Percentiles rank a stretch among this genome's conserved stretches.
Evolutionary conservation across 2,888 invertebrate species (phyloP).

Genomic region (Octodonta nipae): DNA sequence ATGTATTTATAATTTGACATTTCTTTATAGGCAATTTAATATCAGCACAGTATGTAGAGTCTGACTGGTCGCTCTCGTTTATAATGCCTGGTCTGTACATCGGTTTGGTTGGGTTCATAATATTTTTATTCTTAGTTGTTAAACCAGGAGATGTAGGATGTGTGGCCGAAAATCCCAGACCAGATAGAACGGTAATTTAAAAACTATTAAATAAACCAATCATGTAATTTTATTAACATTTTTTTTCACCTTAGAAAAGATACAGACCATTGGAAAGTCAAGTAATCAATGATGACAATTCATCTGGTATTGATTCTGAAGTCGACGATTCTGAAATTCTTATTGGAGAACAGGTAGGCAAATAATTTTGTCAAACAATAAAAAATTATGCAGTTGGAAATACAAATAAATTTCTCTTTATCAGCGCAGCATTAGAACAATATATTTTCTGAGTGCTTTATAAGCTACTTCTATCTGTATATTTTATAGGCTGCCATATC

Average conservation of each 20-base stretch:
- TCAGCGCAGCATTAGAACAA: too few species aligned
- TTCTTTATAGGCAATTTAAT: conserved; percentile 53
- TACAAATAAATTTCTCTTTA: too few species aligned
- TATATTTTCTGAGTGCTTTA: conserved; percentile 1
- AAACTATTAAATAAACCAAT: neutral
- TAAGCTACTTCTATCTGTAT: conserved; percentile 7
- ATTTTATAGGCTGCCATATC: conserved; percentile 13
- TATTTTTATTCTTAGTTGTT: conserved; percentile 76
- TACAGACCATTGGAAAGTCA: conserved; percentile 24
- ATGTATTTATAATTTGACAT: neutral
- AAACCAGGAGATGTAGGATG: conserved; percentile 62
- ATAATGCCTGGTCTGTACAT: conserved; percentile 81
- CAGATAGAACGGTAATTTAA: conserved; percentile 9
- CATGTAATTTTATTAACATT: conserved; percentile 2
- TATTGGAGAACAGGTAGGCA: conserved; percentile 44
- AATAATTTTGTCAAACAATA: too few species aligned
- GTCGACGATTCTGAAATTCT: conserved; percentile 36
- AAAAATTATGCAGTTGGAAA: too few species aligned
- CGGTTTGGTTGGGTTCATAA: conserved; percentile 51
- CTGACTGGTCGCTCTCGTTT: conserved; percentile 83
- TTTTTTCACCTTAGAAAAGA: conserved; percentile 20
- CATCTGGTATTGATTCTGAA: conserved; percentile 16
- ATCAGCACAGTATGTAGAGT: conserved; percentile 73
- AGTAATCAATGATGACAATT: conserved; percentile 20
- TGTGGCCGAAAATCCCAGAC: conserved; percentile 10